Base-by-base conservation (phyloP, 2,797 vertebrate genomes). In the Rhabdomys pumilio region DNA sequence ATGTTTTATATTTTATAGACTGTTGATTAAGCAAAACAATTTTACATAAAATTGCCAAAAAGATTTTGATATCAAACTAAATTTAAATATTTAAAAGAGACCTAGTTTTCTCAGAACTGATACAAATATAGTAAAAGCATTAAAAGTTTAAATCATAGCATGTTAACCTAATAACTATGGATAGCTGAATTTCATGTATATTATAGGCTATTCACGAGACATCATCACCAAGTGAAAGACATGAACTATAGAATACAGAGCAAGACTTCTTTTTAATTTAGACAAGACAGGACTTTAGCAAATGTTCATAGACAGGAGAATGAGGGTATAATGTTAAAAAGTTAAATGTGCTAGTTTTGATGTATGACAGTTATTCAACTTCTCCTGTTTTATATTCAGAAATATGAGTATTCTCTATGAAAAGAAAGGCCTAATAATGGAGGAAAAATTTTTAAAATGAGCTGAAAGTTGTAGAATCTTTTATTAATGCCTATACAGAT, bases 1-100 rank as follows among this genome's bases (percentile, higher is more conserved):
- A 85, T 94, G 50, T 53, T 41, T 65, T 89, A 87, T 83, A 38
- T 80, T 76, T 83, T 77, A 90, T 29, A 88, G 34, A 83, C 67
- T 94, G 26, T 81, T 67, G 61, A 67, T 67, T 86, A 34, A 85
- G 19, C 31, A 38, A 92, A 86, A 57, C 55, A 89, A 89, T 53
- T 91, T 94, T 85, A 92, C 13, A 1, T 77, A 26, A 89, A 4
- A 91, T 91, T 89, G 44, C 14, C 29, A 59, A 34, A 94, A 79
- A 14, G 2, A 14, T 89, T 63, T 59, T 83, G 38, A 87, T 77
- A 5, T 79, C 29, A 77, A 90, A 91, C 5, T 29, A 61, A 93
- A 44, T 22, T 81, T 65, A 77, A 6, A 61, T 77, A 34, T 41
- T 89, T 34, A 89, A 83, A 11, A 15, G 90, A 93, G 93, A 81